phyloP scores from a whole-genome alignment of 1,140 invertebrate genomes.

The Thaumetopoea pityocampa region DNA sequence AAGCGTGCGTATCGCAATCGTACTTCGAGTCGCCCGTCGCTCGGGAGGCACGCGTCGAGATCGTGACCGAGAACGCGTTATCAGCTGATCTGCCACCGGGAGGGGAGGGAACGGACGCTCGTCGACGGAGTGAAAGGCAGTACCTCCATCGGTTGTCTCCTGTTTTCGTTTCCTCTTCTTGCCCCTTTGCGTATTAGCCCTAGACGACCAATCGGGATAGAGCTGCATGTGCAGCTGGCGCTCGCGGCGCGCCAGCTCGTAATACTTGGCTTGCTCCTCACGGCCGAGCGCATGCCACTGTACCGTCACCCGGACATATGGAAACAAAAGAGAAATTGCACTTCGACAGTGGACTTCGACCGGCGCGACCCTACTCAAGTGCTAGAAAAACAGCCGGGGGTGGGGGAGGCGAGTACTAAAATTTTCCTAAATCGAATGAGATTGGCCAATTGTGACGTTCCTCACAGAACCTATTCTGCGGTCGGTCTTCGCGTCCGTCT shows the following conservation, averaged over 20 bases:
- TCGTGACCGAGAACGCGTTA: conserved; percentile 26
- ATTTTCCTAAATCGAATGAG: conserved; percentile 71
- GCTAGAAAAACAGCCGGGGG: conserved; percentile 78
- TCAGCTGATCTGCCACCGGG: conserved; percentile 11
- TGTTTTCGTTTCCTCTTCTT: conserved; percentile 99
- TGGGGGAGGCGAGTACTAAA: conserved; percentile 39
- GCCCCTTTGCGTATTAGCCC: conserved; percentile 96
- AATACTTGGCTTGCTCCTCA: conserved; percentile 99
- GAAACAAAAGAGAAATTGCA: conserved; percentile 76
- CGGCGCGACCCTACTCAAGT: conserved; percentile 55
- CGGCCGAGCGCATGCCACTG: conserved; percentile 99
- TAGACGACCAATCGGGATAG: conserved; percentile 99
- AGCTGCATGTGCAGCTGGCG: conserved; percentile 98
- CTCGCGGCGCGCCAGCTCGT: conserved; percentile 98
- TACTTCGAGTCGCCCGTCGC: conserved; percentile 42
- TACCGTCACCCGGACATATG: conserved; percentile 68
- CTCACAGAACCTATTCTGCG: conserved; percentile 75
- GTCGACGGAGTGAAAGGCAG: conserved; percentile 70
- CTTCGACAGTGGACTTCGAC: conserved; percentile 58
- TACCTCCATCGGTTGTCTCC: conserved; percentile 97
- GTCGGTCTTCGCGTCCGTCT: conserved; percentile 60
- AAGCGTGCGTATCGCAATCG: conserved; percentile 24
- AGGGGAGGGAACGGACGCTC: conserved; percentile 22
- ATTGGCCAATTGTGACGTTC: conserved; percentile 71
- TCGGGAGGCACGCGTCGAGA: conserved; percentile 26